Evolutionary conservation across 2,113 vertebrate genomes (phyloP), one percentile per base, ranked within the genome.

Genomic region (Corynorhinus townsendii): DNA sequence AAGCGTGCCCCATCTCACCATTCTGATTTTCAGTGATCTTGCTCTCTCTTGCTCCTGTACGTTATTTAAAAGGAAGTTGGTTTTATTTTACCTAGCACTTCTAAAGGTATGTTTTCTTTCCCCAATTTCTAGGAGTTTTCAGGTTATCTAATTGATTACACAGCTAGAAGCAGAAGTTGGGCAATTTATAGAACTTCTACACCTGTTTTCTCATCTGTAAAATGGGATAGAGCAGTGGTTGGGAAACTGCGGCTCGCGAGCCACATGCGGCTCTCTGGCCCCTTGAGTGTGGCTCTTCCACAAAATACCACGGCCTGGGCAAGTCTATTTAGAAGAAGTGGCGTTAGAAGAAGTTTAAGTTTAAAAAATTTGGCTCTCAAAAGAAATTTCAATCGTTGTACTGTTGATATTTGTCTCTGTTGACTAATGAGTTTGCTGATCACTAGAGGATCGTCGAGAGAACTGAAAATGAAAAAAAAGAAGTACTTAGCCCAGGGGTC

Each of bases 391-490:
- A 40, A 40, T 40, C 38, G 38, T 40, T 40, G 38, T 40, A 40
- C 38, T 40, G 38, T 40, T 40, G 38, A 40, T 40, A 40, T 40
- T 40, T 40, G 38, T 3, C 4, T 40, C 38, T 40, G 38, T 40
- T 40, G 38, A 40, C 38, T 40, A 40, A 40, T 40, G 38, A 40
- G 38, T 40, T 40, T 40, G 38, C 38, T 4, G 38, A 40, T 4
- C 38, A 40, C 10, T 47, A 80, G 40, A 69, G 20, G 38, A 54
- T 8, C 68, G 22, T 20, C 20, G 10, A 79, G 76, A 33, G 15
- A 71, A 87, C 26, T 66, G 68, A 94, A 87, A 66, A 77, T 54
- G 12, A 76, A 87, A 88, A 93, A 56, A n/a, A n/a, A n/a, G n/a
- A n/a, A n/a, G n/a, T n/a, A n/a, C n/a, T n/a, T n/a, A n/a, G n/a